Evolutionary conservation across 2,113 vertebrate genomes (phyloP), one percentile per base, ranked within the genome.

Genomic region (Chaetura pelagica): DNA sequence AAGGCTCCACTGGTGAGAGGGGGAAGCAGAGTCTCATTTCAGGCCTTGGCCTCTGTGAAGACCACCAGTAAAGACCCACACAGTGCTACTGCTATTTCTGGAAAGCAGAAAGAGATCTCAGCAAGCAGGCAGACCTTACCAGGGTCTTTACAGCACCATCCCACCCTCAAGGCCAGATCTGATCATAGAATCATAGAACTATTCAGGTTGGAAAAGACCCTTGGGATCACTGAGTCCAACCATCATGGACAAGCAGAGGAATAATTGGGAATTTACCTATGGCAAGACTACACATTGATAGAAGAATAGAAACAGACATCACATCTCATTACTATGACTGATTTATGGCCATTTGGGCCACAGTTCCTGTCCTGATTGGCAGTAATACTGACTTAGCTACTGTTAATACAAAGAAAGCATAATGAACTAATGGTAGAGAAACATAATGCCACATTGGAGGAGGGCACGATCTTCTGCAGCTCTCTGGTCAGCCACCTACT

Each of bases 201-300:
- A 38, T 38, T 38, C 38, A 38, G 38, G 38, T 38, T 38, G 38
- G 38, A 38, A 38, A 38, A 38, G 38, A 38, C 38, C 38, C 38
- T 38, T 38, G 38, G 38, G 38, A 38, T 38, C 38, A 38, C 38
- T 7, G 10, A 38, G 38, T 38, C 38, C 38, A 38, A 38, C 38
- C 38, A 38, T 38, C 38, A 35, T 7, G 29, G 29, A 12, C 22
- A 63, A 68, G 9, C 14, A 73, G 58, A 46, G 22, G 40, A 23
- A 54, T 9, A 57, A 46, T 2, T 4, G 7, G 21, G 40, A 22
- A 63, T 48, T 48, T 38, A 48, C 29, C 10, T 44, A 8, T 4
- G 35, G 11, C 1, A 1, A 86, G 35, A 16, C 9, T 11, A 4
- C 7, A 13, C 18, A 21, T 8, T 6, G 8, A 32, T 19, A 38